Conservation (phyloP, 35 echinoderm and acorn worm genomes). For the Heliocidaris erythrogramma region DNA sequence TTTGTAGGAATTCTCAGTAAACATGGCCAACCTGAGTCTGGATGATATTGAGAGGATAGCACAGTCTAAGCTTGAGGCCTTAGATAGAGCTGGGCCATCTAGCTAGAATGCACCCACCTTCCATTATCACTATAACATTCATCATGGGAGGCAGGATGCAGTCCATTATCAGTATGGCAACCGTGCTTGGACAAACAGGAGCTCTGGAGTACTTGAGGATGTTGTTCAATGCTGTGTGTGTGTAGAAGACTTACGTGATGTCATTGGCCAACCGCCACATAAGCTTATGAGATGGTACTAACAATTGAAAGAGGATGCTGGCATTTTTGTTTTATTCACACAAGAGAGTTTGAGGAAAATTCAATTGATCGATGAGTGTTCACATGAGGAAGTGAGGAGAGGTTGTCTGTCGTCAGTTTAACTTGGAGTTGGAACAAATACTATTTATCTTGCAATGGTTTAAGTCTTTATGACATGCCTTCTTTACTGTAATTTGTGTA, state of each 20-base stretch:
- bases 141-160: neutral
- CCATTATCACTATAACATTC: neutral
- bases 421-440: neutral
- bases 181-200: neutral
- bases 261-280: neutral
- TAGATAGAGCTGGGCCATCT: constrained; percentile 55
- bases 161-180: neutral
- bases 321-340: neutral
- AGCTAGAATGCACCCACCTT: neutral
- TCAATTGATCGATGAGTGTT: neutral
- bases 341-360: neutral
- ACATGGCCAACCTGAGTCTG: constrained; percentile 56
- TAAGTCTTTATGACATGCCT: neutral
- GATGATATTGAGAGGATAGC: constrained; percentile 72
- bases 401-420: neutral
- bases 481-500: neutral
- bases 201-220: neutral
- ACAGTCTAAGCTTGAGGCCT: constrained; percentile 45
- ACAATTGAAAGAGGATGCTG: neutral
- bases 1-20: constrained; percentile 60
- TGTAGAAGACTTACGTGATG: neutral
- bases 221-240: neutral
- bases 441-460: neutral
- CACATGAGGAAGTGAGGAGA: neutral
- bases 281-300: neutral